Evolutionary conservation across 2,888 invertebrate genomes (phyloP).

Genomic region (Crossocerus cetratus): DNA sequence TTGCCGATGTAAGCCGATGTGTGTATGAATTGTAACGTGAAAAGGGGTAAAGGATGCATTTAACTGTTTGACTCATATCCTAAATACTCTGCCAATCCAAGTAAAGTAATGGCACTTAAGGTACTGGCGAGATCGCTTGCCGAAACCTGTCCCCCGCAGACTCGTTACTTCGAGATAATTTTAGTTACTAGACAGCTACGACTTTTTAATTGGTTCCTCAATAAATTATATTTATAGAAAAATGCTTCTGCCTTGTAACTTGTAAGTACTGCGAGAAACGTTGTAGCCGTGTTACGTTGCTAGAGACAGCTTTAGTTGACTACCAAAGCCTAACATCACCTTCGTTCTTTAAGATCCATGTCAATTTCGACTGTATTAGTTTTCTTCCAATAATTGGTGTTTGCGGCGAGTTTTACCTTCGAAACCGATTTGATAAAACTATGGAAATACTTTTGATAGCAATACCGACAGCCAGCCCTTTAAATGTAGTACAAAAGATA

Average conservation of each 20-base stretch:
- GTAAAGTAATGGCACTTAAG: background rate
- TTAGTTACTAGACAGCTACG: constrained; percentile 14
- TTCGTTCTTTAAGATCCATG: too few relatives aligned
- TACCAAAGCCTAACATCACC: too few relatives aligned
- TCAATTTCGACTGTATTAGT: background rate
- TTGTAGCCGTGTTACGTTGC: too few relatives aligned
- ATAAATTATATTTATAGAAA: constrained; percentile 25
- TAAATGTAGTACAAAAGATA: too few relatives aligned
- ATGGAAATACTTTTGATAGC: too few relatives aligned
- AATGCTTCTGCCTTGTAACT: background rate
- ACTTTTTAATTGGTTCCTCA: constrained; percentile 31
- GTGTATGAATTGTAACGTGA: constrained; percentile 8
- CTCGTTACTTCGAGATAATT: constrained; percentile 3
- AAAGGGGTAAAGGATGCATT: background rate
- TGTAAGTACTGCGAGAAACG: background rate
- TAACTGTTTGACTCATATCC: constrained; percentile 4
- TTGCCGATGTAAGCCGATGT: constrained; percentile 7
- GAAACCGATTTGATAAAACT: too few relatives aligned
- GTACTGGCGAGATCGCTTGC: constrained; percentile 3
- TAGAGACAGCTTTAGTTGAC: too few relatives aligned
- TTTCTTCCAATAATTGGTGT: background rate
- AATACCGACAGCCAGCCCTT: too few relatives aligned
- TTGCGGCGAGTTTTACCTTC: too few relatives aligned
- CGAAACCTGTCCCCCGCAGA: background rate
- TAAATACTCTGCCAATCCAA: background rate